Evolutionary conservation across 2,113 vertebrate species (phyloP), one percentile per base, ranked within the genome.

Genomic region (Greenwoodochromis staneri): DNA sequence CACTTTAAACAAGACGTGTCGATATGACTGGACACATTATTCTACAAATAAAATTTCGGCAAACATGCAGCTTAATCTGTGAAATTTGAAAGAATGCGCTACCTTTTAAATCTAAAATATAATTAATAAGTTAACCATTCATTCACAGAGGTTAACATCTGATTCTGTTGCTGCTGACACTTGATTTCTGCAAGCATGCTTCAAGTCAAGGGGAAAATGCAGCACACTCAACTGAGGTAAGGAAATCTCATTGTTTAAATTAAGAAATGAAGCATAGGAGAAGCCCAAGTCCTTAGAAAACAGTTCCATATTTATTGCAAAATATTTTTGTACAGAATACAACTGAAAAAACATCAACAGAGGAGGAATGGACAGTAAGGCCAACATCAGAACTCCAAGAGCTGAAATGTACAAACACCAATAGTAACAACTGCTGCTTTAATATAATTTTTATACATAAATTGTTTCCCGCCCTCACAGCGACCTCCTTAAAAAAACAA

Each of bases 281-380:
- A 17, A 29, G 8, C 45, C 45, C 82, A 53, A 24, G 82, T 94
- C 88, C 86, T 96, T 97, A 97, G 82, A 97, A 97, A 97, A 97
- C 90, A 92, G 93, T 96, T 97, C 92, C 93, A 96, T 97, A 96
- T 97, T 97, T 97, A 97, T 96, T 97, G 96, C 95, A 97, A 97
- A 97, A 97, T 97, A 97, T 94, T 96, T 95, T 96, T 96, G 94
- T 97, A 96, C 97, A 97, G 95, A 96, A 95, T 96, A 95, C 83
- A 96, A 97, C 95, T 94, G 94, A 95, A 94, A 95, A 91, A 96
- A 92, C 88, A 92, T 87, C 81, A 95, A 95, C 91, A 88, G 86
- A 95, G 88, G 87, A 94, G 95, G 94, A 96, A 96, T 92, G 92
- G 94, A 97, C 96, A 97, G 95, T 97, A 97, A 97, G 96, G 96